Conservation (phyloP, 2,888 invertebrate genomes). For the Ophioninae sp. region DNA sequence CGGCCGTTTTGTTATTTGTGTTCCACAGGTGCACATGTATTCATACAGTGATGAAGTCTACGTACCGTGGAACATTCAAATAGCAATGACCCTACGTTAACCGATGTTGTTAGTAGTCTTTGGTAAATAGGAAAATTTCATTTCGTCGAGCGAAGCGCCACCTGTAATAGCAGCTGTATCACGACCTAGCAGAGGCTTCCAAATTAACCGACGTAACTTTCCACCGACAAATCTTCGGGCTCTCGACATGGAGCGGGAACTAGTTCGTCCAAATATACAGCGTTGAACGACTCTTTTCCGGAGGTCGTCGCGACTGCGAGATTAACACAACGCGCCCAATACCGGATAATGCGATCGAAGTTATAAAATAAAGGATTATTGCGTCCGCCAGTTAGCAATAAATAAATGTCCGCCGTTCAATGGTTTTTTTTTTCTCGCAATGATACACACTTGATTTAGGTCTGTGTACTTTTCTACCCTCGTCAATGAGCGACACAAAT, state of each 20-base stretch:
- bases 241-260: constrained; percentile 20
- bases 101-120: constrained; percentile 64
- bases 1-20: constrained; percentile 39
- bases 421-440: constrained; percentile 39
- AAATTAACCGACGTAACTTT: constrained; percentile 64
- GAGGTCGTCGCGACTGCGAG: constrained; percentile 25
- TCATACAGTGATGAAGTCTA: constrained; percentile 6
- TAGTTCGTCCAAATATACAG: constrained; percentile 20
- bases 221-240: constrained; percentile 62
- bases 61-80: constrained; percentile 56
- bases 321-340: constrained; percentile 22
- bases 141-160: constrained; percentile 57
- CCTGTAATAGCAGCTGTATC: constrained; percentile 53
- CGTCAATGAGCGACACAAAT: constrained; percentile 36
- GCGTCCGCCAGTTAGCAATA: constrained; percentile 24
- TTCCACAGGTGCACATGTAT: constrained; percentile 36
- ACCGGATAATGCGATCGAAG: constrained; percentile 47
- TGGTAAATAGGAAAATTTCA: constrained; percentile 68
- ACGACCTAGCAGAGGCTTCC: constrained; percentile 31
- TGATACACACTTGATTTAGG: constrained; percentile 44
- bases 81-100: constrained; percentile 65
- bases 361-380: constrained; percentile 59
- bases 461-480: constrained; percentile 12
- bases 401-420: constrained; percentile 5
- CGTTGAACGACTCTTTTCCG: constrained; percentile 9